These are phyloP conservation scores for Nasonia giraulti DNA, from an alignment of 1,140 invertebrate genomes.

Conservation along the genomic window DNA sequence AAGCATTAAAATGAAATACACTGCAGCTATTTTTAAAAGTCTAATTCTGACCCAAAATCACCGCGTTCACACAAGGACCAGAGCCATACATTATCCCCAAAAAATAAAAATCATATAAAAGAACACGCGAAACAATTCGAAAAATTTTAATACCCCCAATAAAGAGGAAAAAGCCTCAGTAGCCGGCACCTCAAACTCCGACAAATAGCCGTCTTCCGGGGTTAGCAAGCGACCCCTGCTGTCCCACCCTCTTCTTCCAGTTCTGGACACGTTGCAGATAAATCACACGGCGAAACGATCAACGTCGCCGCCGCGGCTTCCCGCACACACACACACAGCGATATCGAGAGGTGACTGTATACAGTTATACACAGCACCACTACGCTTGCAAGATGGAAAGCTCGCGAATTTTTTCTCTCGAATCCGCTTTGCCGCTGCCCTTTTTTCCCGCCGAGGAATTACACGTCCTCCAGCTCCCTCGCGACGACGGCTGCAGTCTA, in stretches of 20 bases:
- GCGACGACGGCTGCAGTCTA: background rate
- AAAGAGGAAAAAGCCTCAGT: background rate
- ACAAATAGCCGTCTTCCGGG: conserved; percentile 27
- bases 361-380: background rate
- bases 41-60: no score
- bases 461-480: background rate
- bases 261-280: conserved; percentile 38
- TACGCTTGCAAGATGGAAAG: conserved; percentile 4
- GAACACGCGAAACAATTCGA: background rate
- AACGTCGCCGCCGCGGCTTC: conserved; percentile 33
- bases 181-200: background rate
- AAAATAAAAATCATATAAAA: background rate
- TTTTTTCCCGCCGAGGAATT: background rate
- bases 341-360: background rate
- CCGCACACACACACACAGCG: background rate
- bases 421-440: conserved; percentile 6
- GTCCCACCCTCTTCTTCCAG: conserved; percentile 1
- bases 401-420: conserved; percentile 12
- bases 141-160: no score
- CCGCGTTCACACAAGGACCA: no score
- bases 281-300: conserved; percentile 51
- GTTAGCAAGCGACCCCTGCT: background rate
- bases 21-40: no score
- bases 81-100: no score
- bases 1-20: no score